Base-by-base conservation (phyloP, 2,113 vertebrate species). In the Cyprinus carpio region DNA sequence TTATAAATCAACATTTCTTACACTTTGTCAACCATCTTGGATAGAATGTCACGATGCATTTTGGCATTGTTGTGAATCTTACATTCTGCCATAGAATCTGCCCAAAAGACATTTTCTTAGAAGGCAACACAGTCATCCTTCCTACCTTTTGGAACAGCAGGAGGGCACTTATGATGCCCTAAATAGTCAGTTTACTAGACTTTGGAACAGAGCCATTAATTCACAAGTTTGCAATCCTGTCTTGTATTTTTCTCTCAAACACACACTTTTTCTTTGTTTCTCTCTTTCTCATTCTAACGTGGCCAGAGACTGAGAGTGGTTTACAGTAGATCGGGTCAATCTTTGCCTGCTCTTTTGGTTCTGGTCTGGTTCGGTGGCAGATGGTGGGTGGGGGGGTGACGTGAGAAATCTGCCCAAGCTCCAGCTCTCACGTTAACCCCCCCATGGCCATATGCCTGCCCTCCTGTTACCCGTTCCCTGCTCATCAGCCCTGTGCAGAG, bases 361-460 rank as follows among this genome's bases (percentile, higher is more conserved):
- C 67, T 65, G 75, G 74, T 81, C 77, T 81, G 67, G 40, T 80
- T 80, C 58, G 75, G 81, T 81, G 77, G 77, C 87, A 88, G 87
- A 88, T 88, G 87, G 87, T 69, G 25, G 62, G 25, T 12, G 43
- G 71, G 56, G 85, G 83, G 56, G 54, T 46, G 60, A 67, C 2
- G 62, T 0, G 34, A 81, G 78, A 81, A 81, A 75, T 86, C 81
- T 84, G 81, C 56, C 78, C 43, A 74, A 74, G 78, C 76, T 84
- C 79, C 82, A 88, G 85, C 75, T 81, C 87, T 84, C 81, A 88
- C 62, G 71, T 86, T 86, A 86, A 86, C 82, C 86, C 82, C 82
- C 85, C 84, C 81, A 51, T 34, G 85, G 82, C 87, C 85, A 86
- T 88, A 86, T 88, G 85, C 87, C 84, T 84, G 85, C 87, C 87